Evolutionary conservation across 1,140 invertebrate genomes (phyloP), one percentile per base, ranked within the genome.

Genomic region (Ephestia elutella): DNA sequence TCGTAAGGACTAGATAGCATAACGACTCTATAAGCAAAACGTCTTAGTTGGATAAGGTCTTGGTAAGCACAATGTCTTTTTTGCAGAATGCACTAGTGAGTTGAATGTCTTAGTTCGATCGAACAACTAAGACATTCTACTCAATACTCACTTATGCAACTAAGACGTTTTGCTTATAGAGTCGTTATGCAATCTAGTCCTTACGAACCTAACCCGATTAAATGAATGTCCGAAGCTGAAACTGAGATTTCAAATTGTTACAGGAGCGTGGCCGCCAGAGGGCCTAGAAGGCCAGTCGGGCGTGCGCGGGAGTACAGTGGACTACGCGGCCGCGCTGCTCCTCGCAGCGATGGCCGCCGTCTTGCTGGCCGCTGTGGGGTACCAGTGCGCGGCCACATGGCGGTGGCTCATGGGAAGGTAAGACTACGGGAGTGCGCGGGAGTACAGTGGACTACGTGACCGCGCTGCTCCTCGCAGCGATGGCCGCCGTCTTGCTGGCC

Each of bases 381-480:
- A 93, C 76, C 93, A 93, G 61, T 93, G 92, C 66, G 92, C 92
- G 32, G 91, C 92, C 0, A 93, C 92, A 1, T 93, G 93, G 93
- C 86, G 90, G 63, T 93, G 93, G 92, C 80, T 94, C 2, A 81
- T 91, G 82, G 90, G 90, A 66, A 89, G 90, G 75, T 90, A 44
- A 44, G 61, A 38, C 2, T 13, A 66, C 73, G 8, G 63, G 64
- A 15, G 72, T 81, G 49, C 71, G 78, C 20, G 79, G 71, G 30
- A 84, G 68, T 49, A 78, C 80, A 0, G 73, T 87, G 15, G 85
- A 87, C 64, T 86, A 84, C 83, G 81, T 91, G 4, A 89, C 91
- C 9, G 91, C 91, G 15, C 78, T 90, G 59, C 89, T 92, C 57
- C 82, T 92, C 21, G 90, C 90, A 50, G 89, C 90, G 25, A 92